Base-by-base conservation (phyloP, 1,140 invertebrate species). In the Lordiphosa mommai region DNA sequence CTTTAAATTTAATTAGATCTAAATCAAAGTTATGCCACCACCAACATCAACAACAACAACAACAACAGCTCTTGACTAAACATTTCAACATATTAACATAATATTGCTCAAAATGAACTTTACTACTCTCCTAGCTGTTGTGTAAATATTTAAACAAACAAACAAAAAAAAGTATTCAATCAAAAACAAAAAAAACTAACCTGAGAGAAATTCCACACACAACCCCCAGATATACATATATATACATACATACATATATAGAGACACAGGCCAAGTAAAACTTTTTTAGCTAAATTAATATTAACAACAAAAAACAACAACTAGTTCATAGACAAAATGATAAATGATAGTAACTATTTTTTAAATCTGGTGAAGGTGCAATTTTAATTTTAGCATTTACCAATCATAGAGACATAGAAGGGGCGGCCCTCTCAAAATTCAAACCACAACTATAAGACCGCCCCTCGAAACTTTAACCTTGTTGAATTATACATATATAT, bases 211-310 rank as follows among this genome's bases (percentile, higher is more conserved):
- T 51, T 59, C 30, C 48, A 38, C 60, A 41, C 33, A 44, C 40
- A 60, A 51, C 43, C 41, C 32, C 37, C 38, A 67, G 14, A 72
- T 20, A 56, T 33, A 30, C 13, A n/a, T 33, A 23, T 14, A 47
- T 14, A 60, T 20, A 30, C 17, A 60, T 29, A 47, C 29, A 8
- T 49, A 41, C 13, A 57, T 6, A 65, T 32, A 51, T 5, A 27
- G 30, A 56, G 33, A 51, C 59, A 65, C 76, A 73, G 68, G 74
- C 74, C 74, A 80, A 82, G 77, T 82, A 82, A 84, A 82, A 82
- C 67, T 71, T 82, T 23, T 82, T 82, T 82, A 84, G 77, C 72
- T 69, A 82, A 82, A 82, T 77, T 72, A 84, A 84, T 77, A 76
- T 84, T 84, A 50, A 34, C 20, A 66, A 34, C 33, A 44, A 58